Base-by-base conservation (phyloP, 2,113 vertebrate species). In the Chunga burmeisteri region DNA sequence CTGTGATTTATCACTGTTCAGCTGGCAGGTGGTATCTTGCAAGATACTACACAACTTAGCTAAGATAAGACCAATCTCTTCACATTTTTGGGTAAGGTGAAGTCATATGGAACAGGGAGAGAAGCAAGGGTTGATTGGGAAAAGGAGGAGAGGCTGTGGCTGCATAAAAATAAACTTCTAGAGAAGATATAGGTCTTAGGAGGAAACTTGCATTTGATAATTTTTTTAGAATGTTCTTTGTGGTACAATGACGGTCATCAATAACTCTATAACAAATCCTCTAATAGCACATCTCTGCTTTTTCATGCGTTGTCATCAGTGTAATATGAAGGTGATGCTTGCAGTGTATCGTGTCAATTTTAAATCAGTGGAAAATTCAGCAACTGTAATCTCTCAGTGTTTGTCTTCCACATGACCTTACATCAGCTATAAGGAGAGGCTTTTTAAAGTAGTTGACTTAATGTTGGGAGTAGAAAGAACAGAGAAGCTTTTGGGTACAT, bases 1-100 rank as follows among this genome's bases (percentile, higher is more conserved):
- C 81, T 96, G 94, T 71, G 87, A 77, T 95, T 90, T 94, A 88
- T 97, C 93, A 77, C 85, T 93, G 74, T 80, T 93, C 66, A 80
- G 53, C 78, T 97, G 90, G 79, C 92, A 88, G 90, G 90, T 93
- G 87, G 49, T 95, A 87, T 96, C 90, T 97, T 73, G 66, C 38
- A 38, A 38, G 38, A 38, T 38, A 38, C 38, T 38, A 38, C 38
- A 38, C 38, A 38, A 38, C 38, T 38, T 38, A 38, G 38, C 38
- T 38, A 38, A 38, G 92, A 93, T 96, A 96, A 96, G 66, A 80
- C 81, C 78, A 82, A 86, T 82, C 90, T 93, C 78, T 81, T 87
- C 49, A 72, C 74, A 38, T 93, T 96, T 95, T 87, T 82, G 49
- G 34, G 40, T 94, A 80, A 90, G 53, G 40, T 91, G 91, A 93